phyloP scores from a whole-genome alignment of 2,888 invertebrate genomes.

The Lycocerus yunnanus region DNA sequence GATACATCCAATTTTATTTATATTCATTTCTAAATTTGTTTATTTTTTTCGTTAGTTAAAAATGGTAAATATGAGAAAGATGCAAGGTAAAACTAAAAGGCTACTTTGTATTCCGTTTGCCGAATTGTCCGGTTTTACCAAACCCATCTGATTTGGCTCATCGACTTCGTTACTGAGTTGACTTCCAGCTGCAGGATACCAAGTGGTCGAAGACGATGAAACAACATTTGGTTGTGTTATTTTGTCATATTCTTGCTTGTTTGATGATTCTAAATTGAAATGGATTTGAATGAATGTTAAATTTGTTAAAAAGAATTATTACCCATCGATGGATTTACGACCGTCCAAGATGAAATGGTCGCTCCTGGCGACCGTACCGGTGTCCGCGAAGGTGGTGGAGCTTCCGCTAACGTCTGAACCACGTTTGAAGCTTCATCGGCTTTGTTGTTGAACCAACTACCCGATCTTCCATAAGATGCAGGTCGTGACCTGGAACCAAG shows the following conservation, averaged over 20 bases:
- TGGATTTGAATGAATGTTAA: background rate
- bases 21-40: background rate
- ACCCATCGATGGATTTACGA: slow-evolving; percentile 28
- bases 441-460: slow-evolving; percentile 53
- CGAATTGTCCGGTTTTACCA: slow-evolving; percentile 44
- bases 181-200: slow-evolving; percentile 60
- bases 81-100: background rate
- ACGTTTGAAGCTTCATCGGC: slow-evolving; percentile 7
- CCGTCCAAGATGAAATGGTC: slow-evolving; percentile 46
- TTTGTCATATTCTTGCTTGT: background rate
- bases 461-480: slow-evolving; percentile 59
- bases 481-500: slow-evolving; percentile 53
- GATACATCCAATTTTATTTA: background rate
- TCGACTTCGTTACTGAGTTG: slow-evolving; percentile 62
- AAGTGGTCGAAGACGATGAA: slow-evolving; percentile 43
- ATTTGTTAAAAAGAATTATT: background rate
- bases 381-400: slow-evolving; percentile 16
- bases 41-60: background rate
- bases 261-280: background rate
- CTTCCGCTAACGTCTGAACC: slow-evolving; percentile 42
- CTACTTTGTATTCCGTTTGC: background rate
- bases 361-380: slow-evolving; percentile 43
- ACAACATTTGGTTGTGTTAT: background rate
- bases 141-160: slow-evolving; percentile 63
- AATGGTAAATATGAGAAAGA: background rate